Evolutionary conservation across 2,113 vertebrate species (phyloP).

Genomic region (Salvelinus fontinalis): DNA sequence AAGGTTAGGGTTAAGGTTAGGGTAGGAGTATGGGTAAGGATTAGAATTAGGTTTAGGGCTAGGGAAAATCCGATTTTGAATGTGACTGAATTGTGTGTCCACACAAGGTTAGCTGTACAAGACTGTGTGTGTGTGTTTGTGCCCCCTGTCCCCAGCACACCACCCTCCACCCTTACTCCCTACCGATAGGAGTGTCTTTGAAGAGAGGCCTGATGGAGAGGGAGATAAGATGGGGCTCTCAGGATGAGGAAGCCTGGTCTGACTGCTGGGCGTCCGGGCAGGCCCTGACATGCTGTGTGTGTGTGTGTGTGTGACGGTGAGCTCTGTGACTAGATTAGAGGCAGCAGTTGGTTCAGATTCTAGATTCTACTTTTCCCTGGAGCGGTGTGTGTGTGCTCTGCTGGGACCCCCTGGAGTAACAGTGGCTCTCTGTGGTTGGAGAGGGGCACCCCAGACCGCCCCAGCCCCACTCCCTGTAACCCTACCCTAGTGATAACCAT

Average conservation of each 20-base stretch:
- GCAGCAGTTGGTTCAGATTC: slow-evolving; percentile 24
- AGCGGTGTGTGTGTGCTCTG: slow-evolving; percentile 27
- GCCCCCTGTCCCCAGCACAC: background rate
- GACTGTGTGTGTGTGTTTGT: background rate
- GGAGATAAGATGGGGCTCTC: slow-evolving; percentile 42
- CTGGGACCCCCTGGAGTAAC: slow-evolving; percentile 42
- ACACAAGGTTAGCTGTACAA: slow-evolving; percentile 16
- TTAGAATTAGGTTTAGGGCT: too few relatives aligned
- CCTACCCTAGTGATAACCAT: slow-evolving; percentile 63
- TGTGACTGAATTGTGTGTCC: too few relatives aligned
- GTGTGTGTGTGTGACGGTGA: slow-evolving; percentile 8
- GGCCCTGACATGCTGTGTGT: slow-evolving; percentile 27
- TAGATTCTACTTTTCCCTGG: slow-evolving; percentile 47
- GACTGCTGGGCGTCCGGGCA: slow-evolving; percentile 32
- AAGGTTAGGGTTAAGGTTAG: too few relatives aligned
- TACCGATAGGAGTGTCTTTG: slow-evolving; percentile 40
- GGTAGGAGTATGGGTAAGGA: too few relatives aligned
- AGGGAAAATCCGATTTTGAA: too few relatives aligned
- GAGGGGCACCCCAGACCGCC: slow-evolving; percentile 29
- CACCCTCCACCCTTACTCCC: background rate
- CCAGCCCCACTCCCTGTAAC: slow-evolving; percentile 40
- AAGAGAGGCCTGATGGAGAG: slow-evolving; percentile 40
- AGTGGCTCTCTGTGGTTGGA: slow-evolving; percentile 59
- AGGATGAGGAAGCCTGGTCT: slow-evolving; percentile 13
- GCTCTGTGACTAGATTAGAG: slow-evolving; percentile 30